Base-by-base conservation (phyloP, 2,888 invertebrate species). In the Cephus pygmeus region DNA sequence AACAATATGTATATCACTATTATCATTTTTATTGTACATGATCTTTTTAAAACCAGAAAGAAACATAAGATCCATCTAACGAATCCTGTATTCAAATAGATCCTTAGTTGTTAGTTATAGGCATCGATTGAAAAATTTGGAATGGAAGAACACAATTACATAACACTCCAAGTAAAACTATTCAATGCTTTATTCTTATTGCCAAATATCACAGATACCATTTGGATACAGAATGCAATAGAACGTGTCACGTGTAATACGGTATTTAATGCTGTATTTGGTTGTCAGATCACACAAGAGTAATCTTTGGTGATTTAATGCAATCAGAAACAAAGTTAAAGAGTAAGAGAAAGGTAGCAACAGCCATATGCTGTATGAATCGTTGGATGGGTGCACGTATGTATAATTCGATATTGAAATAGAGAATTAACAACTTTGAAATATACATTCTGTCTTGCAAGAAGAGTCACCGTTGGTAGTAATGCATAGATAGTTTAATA, bases 141-240 rank as follows among this genome's bases (percentile, higher is more conserved):
- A 69, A 83, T 80, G 78, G 69, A 77, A 76, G 69, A 31, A 69
- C 34, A 75, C 69, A 69, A 74, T 40, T 34, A 75, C 12, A 71
- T 33, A 33, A 33, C 12, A 9, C 71, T 78, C 11, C 12, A 71
- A 75, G 71, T 56, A 76, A 56, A 79, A 69, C 75, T 15, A 77
- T 76, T 76, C 12, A 79, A 79, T 77, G 73, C 79, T 83, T 81
- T 80, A 79, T 82, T 84, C 75, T 78, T 80, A 81, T 81, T 73
- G 80, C 79, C 80, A 84, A 81, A 85, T 83, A 82, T 79, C 81
- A 83, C 85, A 85, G 83, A 82, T 80, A 79, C 80, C 77, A 84
- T 85, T 85, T 85, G 83, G 79, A 85, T 87, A 86, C 85, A 86
- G 85, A 86, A 86, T 83, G 81, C 85, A 82, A 79, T 81, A 83